Evolutionary conservation across 1,140 invertebrate genomes (phyloP), one percentile per base, ranked within the genome.

Genomic region (Cydia fagiglandana): DNA sequence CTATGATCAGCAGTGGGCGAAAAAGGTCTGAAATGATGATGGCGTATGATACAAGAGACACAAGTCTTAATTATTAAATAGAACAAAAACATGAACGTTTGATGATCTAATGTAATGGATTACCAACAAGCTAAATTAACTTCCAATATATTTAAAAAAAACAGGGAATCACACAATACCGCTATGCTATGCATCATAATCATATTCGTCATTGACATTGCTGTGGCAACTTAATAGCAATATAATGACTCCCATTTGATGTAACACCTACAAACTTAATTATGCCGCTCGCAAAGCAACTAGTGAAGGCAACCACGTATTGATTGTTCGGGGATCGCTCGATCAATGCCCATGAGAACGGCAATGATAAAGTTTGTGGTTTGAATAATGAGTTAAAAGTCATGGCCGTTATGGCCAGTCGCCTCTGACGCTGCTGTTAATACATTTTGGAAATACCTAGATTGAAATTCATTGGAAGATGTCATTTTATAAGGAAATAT

Each of bases 121-220:
- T 47, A 15, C 45, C 13, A 2, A 17, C 50, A 53, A 61, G 53
- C 53, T 6, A 61, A 61, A 24, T 61, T 61, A 12, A 20, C 20
- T 20, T 61, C 20, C 56, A 61, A 61, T 61, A 61, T 61, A 12
- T 0, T 12, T 61, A 61, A 24, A 61, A 61, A n/a, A 12, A 61
- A 17, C n/a, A 6, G 53, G n/a, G 53, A 61, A 53, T 5, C 50
- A n/a, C 12, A 50, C 50, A 53, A 10, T 61, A 24, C 56, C 6
- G 56, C 56, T 61, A 61, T 56, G 56, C 56, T 61, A 61, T 56
- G 53, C 53, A 56, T 56, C 53, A 56, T 17, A 56, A 61, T 20
- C 56, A 24, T 20, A 61, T 61, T 61, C 56, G 56, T 61, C 56
- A 61, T 61, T 2, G 53, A 56, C 53, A 56, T 56, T 56, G 53